Evolutionary conservation across 1,140 invertebrate species (phyloP).

Genomic region (Euwallacea fornicatus): DNA sequence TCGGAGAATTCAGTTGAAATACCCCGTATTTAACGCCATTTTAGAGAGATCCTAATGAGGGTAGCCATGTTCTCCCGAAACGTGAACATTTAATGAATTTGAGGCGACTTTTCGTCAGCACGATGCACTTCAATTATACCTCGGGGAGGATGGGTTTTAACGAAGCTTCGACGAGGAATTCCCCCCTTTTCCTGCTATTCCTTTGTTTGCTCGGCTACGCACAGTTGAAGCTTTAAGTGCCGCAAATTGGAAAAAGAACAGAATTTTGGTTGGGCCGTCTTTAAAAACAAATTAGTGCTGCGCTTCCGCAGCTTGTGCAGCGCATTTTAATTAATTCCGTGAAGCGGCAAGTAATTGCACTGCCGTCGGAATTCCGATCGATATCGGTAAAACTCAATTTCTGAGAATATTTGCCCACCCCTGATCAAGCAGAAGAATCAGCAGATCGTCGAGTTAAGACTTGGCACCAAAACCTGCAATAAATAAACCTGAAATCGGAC

Average conservation of each 20-base stretch:
- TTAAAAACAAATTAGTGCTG: background rate
- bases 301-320: too few relatives aligned
- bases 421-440: too few relatives aligned
- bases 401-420: too few relatives aligned
- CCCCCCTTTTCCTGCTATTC: constrained; percentile 7
- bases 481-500: constrained; percentile 25
- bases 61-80: constrained; percentile 7
- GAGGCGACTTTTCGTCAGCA: constrained; percentile 23
- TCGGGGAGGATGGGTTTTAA: constrained; percentile 21
- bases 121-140: constrained; percentile 26
- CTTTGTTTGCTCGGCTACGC: constrained; percentile 18
- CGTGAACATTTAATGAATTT: constrained; percentile 31
- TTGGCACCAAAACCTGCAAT: background rate
- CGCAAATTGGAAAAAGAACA: constrained; percentile 7
- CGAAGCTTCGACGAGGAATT: constrained; percentile 16
- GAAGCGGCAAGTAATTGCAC: too few relatives aligned
- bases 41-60: constrained; percentile 21
- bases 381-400: too few relatives aligned
- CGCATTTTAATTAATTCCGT: too few relatives aligned
- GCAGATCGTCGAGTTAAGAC: too few relatives aligned
- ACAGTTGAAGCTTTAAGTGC: constrained; percentile 15
- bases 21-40: background rate
- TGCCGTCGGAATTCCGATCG: too few relatives aligned
- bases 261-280: constrained; percentile 1
- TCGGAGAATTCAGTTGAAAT: background rate